Conservation (phyloP, 1,140 invertebrate genomes). For the Ceratitis capitata region DNA sequence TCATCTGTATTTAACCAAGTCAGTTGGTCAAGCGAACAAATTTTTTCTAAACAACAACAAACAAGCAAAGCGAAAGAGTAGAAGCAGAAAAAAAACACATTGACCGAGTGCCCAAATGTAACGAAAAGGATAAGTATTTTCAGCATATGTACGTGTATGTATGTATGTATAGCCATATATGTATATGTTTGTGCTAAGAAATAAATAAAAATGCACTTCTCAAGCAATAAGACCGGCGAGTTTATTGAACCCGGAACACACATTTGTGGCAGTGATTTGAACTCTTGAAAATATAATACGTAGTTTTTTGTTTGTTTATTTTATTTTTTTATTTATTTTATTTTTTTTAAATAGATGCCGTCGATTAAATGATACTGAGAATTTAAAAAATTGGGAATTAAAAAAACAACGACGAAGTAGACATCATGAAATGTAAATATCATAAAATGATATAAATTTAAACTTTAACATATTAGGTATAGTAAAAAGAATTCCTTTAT, state of each 20-base stretch:
- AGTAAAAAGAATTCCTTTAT: too few relatives aligned
- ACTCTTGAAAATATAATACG: neutral
- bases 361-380: too few relatives aligned
- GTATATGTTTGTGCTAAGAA: neutral
- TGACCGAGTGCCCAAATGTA: neutral
- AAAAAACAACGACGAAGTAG: too few relatives aligned
- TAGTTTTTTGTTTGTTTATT: too few relatives aligned
- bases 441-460: too few relatives aligned
- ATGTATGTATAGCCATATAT: neutral
- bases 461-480: too few relatives aligned
- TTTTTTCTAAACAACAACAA: neutral
- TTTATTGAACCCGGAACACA: conserved; percentile 12
- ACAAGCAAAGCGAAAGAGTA: neutral
- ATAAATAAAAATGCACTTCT: neutral
- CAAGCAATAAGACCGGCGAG: neutral
- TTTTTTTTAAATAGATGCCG: too few relatives aligned
- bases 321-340: too few relatives aligned
- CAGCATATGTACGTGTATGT: neutral
- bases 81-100: neutral
- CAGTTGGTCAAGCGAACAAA: neutral
- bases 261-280: neutral
- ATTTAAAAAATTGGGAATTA: too few relatives aligned
- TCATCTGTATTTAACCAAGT: conserved; percentile 21
- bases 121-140: neutral
- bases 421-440: too few relatives aligned